Percentiles rank a stretch among this genome's conserved stretches.
These are phyloP conservation scores for Leiothrix lutea DNA, from an alignment of 2,113 vertebrate species.

Conservation along the genomic window DNA sequence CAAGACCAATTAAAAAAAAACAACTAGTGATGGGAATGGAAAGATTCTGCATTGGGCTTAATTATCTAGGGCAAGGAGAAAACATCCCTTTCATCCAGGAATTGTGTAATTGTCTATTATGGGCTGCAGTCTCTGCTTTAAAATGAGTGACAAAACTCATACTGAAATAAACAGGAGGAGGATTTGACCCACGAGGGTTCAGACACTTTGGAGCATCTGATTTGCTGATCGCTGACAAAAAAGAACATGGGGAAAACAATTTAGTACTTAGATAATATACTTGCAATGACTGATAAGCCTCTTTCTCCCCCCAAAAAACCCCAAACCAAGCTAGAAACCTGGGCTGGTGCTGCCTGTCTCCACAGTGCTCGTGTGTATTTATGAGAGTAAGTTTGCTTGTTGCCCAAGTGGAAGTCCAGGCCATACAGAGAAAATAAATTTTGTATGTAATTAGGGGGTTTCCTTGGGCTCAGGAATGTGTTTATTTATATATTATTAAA, in stretches of 20 bases:
- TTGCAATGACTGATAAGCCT: neutral
- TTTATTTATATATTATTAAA: neutral
- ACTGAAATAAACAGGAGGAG: neutral
- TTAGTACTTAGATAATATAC: neutral
- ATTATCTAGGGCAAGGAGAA: constrained; percentile 54
- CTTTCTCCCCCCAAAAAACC: neutral
- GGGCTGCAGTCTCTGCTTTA: constrained; percentile 16
- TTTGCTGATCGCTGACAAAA: neutral
- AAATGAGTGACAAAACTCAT: constrained; percentile 38
- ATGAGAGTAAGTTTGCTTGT: neutral
- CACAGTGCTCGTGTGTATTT: neutral
- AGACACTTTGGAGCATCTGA: neutral
- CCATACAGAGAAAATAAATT: neutral
- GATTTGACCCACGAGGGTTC: neutral
- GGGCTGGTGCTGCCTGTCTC: neutral
- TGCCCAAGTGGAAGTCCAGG: neutral
- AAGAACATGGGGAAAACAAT: neutral
- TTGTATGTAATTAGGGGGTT: neutral
- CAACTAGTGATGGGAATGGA: constrained; percentile 22
- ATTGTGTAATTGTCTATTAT: constrained; percentile 14
- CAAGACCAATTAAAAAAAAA: constrained; percentile 19
- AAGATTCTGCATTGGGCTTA: constrained; percentile 32
- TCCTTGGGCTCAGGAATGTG: neutral
- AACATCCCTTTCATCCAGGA: constrained; percentile 36
- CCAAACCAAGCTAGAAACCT: neutral